Evolutionary conservation across 2,113 vertebrate genomes (phyloP), one percentile per base, ranked within the genome.

Genomic region (Daboia siamensis): DNA sequence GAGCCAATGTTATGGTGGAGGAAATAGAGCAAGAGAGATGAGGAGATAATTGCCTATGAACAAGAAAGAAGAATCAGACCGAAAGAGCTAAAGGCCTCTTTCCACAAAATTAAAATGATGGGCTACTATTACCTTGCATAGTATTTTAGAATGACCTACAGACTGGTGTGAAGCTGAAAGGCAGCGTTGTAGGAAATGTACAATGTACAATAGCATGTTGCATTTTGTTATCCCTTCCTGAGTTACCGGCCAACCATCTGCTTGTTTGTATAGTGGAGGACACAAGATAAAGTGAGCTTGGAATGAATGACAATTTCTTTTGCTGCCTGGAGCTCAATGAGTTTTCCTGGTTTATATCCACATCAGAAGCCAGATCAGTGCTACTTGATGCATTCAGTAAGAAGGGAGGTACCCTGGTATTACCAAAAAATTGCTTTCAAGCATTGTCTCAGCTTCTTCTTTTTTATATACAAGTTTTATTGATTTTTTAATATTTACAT

Each of bases 351-450:
- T 95, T 90, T 56, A 59, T 91, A 87, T 94, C 88, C 95, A 94
- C 91, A 93, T 87, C 96, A 94, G 86, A 92, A 94, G 93, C 87
- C 93, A 93, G 93, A 93, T 85, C 59, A 90, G 93, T 93, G 95
- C 92, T 95, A 95, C 94, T 92, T 46, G 39, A 51, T 91, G 92
- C 91, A 93, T 29, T 15, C 89, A 48, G 61, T 93, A 93, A 89
- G n/a, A 69, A 90, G 92, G 93, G 90, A 94, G 96, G 96, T 24
- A 29, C 86, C 92, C 93, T 90, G 93, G 95, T 94, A 94, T 92
- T 90, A 93, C 92, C 29, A 92, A 90, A 93, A 93, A 96, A 96
- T 93, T 94, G 93, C 93, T 95, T 96, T 97, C 93, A 96, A 96
- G 92, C 95, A 94, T 93, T 95, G 89, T 94, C 94, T 92, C 90